Percentiles rank a stretch among this genome's conserved stretches.
Conservation (phyloP, 2,888 invertebrate genomes). For the Conops quadrifasciatus region DNA sequence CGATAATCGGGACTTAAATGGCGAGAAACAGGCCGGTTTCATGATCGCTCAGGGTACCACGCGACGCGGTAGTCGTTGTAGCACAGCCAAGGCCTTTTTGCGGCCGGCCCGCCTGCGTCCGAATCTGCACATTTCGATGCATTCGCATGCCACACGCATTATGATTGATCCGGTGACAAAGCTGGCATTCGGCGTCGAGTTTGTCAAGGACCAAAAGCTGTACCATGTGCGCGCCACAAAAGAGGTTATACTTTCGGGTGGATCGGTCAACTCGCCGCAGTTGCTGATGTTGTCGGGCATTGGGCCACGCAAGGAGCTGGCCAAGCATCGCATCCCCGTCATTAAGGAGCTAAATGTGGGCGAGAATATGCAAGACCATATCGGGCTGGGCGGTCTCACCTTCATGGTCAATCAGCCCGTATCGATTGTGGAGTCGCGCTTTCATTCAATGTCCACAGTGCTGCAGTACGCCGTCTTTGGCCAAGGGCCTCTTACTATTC, state of each 20-base stretch:
- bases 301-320: slow-evolving; percentile 77
- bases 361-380: slow-evolving; percentile 87
- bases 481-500: slow-evolving; percentile 83
- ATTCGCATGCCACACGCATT: slow-evolving; percentile 80
- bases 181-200: slow-evolving; percentile 84
- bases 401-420: slow-evolving; percentile 82
- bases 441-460: slow-evolving; percentile 81
- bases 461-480: slow-evolving; percentile 86
- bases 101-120: slow-evolving; percentile 79
- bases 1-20: slow-evolving; percentile 86
- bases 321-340: slow-evolving; percentile 79
- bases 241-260: slow-evolving; percentile 90
- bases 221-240: slow-evolving; percentile 80
- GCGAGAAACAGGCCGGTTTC: slow-evolving; percentile 85
- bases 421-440: slow-evolving; percentile 80
- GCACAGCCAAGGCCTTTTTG: slow-evolving; percentile 87
- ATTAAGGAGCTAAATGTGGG: slow-evolving; percentile 86
- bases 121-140: slow-evolving; percentile 87
- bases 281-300: slow-evolving; percentile 92
- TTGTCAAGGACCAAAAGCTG: slow-evolving; percentile 76
- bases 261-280: slow-evolving; percentile 93
- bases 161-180: slow-evolving; percentile 78
- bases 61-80: slow-evolving; percentile 83
- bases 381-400: slow-evolving; percentile 84
- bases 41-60: slow-evolving; percentile 88